phyloP scores from a whole-genome alignment of 2,888 invertebrate species.

The Nephrotoma flavescens region DNA sequence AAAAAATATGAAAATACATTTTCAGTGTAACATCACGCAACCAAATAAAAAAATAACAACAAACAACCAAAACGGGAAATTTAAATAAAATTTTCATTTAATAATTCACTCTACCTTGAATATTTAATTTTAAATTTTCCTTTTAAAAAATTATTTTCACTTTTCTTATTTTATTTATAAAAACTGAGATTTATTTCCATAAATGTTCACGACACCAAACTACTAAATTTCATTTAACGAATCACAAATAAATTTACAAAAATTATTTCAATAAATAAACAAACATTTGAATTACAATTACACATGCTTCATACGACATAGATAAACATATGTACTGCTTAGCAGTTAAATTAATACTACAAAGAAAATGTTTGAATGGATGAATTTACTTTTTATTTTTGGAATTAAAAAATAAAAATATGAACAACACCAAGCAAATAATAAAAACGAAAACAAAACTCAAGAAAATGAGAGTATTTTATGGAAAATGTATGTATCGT shows the following conservation, averaged over 20 bases:
- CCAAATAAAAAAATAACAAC: background rate
- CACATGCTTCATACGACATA: background rate
- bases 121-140: background rate
- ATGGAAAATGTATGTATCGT: background rate
- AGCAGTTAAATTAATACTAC: background rate
- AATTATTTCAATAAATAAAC: background rate
- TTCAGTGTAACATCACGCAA: background rate
- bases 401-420: background rate
- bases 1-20: background rate
- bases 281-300: background rate
- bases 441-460: background rate
- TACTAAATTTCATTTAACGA: background rate
- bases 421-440: background rate
- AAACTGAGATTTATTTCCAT: background rate
- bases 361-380: background rate
- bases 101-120: background rate
- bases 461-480: background rate
- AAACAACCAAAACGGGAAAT: background rate
- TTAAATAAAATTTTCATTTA: background rate
- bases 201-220: background rate
- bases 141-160: background rate
- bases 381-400: background rate
- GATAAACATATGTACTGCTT: background rate
- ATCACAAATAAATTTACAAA: background rate
- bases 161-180: background rate